Evolutionary conservation across 1,140 invertebrate genomes (phyloP), one percentile per base, ranked within the genome.

Genomic region (Diploscapter pachys): DNA sequence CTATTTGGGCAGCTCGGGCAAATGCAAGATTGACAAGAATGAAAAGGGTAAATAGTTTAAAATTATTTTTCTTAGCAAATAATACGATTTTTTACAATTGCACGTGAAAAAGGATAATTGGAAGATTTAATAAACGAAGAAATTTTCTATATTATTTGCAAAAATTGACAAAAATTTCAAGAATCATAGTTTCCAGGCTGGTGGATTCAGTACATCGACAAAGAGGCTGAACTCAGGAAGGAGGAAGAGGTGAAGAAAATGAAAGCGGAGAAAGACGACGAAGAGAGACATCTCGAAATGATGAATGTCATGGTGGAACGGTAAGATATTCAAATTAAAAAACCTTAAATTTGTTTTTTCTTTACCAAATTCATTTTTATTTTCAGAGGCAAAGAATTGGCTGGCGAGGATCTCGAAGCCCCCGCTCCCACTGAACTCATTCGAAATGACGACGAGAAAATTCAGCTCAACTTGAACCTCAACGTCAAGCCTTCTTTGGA

Each of bases 1-100:
- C 86, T 97, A 92, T 91, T 88, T 98, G 0, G 96, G 95, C 0
- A 87, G 91, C 67, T 91, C 92, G 81, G 89, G 87, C 83, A 85
- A 94, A 81, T 96, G 93, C 85, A 89, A 92, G 8, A 95, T 98
- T 0, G 97, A 99, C 86, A 92, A 99, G 87, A 98, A 99, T 86
- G 97, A 98, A 87, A 96, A 62, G 13, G 59, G 52, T 55, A n/a
- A 65, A 63, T 56, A 69, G 56, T 65, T 13, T 11, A 53, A 6
- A 11, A 9, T 31, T 31, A 31, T 31, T 31, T 31, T 31, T 31
- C 31, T 31, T 31, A 31, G 31, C 31, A 64, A 64, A 6, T 48
- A 13, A 5, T 2, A 8, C 9, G 51, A 5, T 64, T 48, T 6
- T 31, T 31, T 31, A 31, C 31, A 31, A 31, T 31, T 31, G 31